Base-by-base conservation (phyloP, 1,140 invertebrate genomes). In the Coelopa frigida region DNA sequence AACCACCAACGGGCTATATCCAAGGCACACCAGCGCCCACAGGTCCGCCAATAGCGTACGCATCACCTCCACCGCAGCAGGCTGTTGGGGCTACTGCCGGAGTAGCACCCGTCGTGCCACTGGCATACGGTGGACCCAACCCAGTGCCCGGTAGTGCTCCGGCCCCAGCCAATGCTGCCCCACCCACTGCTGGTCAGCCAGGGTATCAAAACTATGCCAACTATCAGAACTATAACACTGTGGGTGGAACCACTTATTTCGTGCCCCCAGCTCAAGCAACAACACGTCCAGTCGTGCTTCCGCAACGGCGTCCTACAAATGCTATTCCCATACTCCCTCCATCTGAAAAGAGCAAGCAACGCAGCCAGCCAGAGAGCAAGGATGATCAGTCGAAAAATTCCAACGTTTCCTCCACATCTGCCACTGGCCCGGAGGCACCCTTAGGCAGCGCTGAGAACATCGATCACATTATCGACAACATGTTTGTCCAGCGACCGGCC, bases 381-480 rank as follows among this genome's bases (percentile, higher is more conserved):
- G 38, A 52, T 21, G 36, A 10, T 36, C 10, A 46, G 4, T 24
- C 21, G 4, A 49, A 49, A 49, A 33, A 24, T 14, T 24, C 35
- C 12, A 29, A 20, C 14, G 46, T 37, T 38, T 12, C 39, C 17
- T 24, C 27, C 18, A 31, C 32, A 20, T 37, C 39, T 27, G 27
- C 29, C 17, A 41, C 22, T 26, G 29, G 22, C 22, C 26, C 27
- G 10, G n/a, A n/a, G 21, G 43, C 43, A 2, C 45, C 51, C 11
- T 24, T 53, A 27, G 49, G 50, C 42, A 61, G 57, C 22, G 59
- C 60, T 1, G 76, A 78, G 39, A 78, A 78, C 48, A 78, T 78
- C 32, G 77, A 78, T 51, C 70, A 76, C 48, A 78, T 78, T 29
- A 75, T 78, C 3, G 77, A 78, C 45, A 78, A 78, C 45, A 78